Evolutionary conservation across 2,888 invertebrate genomes (phyloP).

Genomic region (Molorchus minor): DNA sequence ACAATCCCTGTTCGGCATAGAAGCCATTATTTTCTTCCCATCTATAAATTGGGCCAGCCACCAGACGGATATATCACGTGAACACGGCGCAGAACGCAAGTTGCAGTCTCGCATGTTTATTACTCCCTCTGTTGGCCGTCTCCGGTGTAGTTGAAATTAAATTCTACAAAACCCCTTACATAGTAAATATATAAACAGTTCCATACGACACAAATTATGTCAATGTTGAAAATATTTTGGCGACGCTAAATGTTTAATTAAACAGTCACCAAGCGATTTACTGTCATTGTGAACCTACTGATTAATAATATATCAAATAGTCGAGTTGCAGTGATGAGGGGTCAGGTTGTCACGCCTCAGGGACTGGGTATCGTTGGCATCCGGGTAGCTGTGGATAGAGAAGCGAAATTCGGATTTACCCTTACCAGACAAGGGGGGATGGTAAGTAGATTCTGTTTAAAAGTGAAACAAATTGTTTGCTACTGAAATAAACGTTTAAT

Average conservation of each 20-base stretch:
- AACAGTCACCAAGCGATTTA: constrained; percentile 20
- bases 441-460: constrained; percentile 72
- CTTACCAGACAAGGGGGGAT: constrained; percentile 91
- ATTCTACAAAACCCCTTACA: neutral
- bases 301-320: constrained; percentile 66
- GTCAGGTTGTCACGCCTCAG: constrained; percentile 93
- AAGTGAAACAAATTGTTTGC: no score
- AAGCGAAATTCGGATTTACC: constrained; percentile 96
- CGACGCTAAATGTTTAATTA: constrained; percentile 11
- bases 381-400: constrained; percentile 92
- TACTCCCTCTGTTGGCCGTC: no score
- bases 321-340: constrained; percentile 98
- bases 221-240: constrained; percentile 10
- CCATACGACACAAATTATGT: constrained; percentile 1
- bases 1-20: no score
- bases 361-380: constrained; percentile 97
- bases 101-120: no score
- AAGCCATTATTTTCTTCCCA: no score
- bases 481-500: no score
- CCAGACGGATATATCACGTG: no score
- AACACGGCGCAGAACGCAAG: neutral
- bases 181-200: constrained; percentile 12
- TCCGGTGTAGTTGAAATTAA: no score
- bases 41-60: no score
- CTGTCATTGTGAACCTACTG: constrained; percentile 27